A percentile compares a stretch with the other conserved stretches of the same genome.
Evolutionary conservation across 1,140 invertebrate genomes (phyloP).

Genomic region (Mactra quadrangularis): DNA sequence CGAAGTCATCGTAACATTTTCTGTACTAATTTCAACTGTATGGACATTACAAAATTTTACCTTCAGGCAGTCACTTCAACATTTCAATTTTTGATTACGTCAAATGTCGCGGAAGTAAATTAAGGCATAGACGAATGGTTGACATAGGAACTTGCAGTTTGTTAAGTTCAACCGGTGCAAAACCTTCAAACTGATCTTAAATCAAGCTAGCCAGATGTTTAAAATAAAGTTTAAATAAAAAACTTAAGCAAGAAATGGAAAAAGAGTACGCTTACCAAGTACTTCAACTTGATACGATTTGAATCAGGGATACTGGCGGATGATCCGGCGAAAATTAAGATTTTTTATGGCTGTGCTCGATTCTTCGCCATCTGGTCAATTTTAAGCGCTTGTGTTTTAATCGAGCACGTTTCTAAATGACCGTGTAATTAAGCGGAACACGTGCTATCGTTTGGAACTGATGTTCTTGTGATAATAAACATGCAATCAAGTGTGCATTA

Average conservation of each 20-base stretch:
- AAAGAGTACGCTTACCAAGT: no score
- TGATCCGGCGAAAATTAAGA: no score
- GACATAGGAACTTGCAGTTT: not conserved
- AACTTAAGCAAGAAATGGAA: no score
- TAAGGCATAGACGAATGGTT: not conserved
- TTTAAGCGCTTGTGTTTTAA: conserved; percentile 36
- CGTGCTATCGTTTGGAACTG: conserved; percentile 41
- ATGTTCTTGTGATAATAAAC: conserved; percentile 51
- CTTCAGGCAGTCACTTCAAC: conserved; percentile 31
- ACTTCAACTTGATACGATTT: no score
- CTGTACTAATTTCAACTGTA: no score
- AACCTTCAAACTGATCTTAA: no score
- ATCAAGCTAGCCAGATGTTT: no score
- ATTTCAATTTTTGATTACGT: conserved; percentile 22
- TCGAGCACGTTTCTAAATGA: conserved; percentile 42
- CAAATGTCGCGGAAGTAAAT: conserved; percentile 36
- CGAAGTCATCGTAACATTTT: no score
- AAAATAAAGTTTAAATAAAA: no score
- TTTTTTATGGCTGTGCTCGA: no score
- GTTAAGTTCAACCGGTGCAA: no score
- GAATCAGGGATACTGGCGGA: no score
- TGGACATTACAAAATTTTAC: not conserved
- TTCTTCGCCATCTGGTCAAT: conserved; percentile 20
- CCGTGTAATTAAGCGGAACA: conserved; percentile 57
- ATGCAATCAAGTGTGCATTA: conserved; percentile 52